phyloP scores from a whole-genome alignment of 2,113 vertebrate genomes.

The Hippocampus zosterae region DNA sequence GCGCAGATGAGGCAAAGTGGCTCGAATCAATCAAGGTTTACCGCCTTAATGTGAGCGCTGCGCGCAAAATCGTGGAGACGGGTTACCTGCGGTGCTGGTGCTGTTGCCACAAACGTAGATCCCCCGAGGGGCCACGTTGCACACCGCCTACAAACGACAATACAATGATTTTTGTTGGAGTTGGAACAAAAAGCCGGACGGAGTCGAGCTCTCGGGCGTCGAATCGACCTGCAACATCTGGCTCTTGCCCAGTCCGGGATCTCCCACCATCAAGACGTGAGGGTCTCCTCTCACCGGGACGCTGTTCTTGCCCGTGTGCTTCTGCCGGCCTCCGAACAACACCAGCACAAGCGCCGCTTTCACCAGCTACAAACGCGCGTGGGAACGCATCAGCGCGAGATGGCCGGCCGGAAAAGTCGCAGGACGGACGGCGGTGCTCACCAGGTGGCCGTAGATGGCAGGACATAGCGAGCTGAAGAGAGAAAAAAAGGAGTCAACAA shows the following conservation, averaged over 20 bases:
- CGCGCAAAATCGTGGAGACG: neutral
- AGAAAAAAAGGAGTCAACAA: neutral
- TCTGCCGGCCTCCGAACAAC: slow-evolving; percentile 92
- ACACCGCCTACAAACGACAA: slow-evolving; percentile 76
- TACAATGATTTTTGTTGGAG: neutral
- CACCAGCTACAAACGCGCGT: slow-evolving; percentile 76
- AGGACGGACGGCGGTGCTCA: slow-evolving; percentile 59
- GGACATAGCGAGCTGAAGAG: slow-evolving; percentile 89
- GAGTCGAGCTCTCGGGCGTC: neutral
- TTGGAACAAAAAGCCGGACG: neutral
- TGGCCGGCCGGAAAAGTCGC: too few relatives aligned
- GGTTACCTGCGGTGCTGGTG: slow-evolving; percentile 81
- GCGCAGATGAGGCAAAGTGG: neutral
- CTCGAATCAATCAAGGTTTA: neutral
- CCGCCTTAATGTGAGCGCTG: neutral
- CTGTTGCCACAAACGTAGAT: slow-evolving; percentile 97
- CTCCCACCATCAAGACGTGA: slow-evolving; percentile 92
- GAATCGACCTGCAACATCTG: slow-evolving; percentile 89
- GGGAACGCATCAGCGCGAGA: neutral
- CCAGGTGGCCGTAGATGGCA: slow-evolving; percentile 93
- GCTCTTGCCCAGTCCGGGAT: slow-evolving; percentile 96
- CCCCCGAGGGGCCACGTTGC: slow-evolving; percentile 89
- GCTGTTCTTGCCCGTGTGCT: slow-evolving; percentile 88
- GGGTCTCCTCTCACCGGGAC: slow-evolving; percentile 93
- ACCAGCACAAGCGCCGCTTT: slow-evolving; percentile 88